phyloP scores from a whole-genome alignment of 1,140 invertebrate genomes.

The Steinernema khuongi region DNA sequence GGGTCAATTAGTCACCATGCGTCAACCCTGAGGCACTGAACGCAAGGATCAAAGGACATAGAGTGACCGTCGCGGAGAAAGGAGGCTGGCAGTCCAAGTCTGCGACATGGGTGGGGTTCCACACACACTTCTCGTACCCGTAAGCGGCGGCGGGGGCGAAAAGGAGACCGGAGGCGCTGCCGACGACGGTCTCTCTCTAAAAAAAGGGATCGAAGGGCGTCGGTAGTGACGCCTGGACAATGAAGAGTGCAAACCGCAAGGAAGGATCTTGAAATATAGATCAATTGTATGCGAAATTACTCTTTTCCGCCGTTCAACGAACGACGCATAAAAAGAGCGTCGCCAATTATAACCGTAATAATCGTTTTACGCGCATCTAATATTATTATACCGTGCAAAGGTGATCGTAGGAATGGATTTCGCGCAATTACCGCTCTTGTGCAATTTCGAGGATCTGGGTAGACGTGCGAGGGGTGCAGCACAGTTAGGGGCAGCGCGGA shows the following conservation, averaged over 20 bases:
- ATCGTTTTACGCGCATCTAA: constrained; percentile 5
- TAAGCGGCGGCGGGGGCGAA: not conserved
- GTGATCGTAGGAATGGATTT: not conserved
- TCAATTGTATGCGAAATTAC: constrained; percentile 17
- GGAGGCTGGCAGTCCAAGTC: not conserved
- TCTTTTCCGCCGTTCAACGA: not conserved
- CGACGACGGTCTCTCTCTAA: not conserved
- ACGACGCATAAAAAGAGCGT: not conserved
- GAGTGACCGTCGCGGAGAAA: not conserved
- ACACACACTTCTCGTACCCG: not conserved
- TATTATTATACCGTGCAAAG: not conserved
- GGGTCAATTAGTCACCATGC: constrained; percentile 15
- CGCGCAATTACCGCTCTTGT: not conserved
- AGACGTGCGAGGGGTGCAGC: no score
- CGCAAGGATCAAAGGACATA: constrained; percentile 12
- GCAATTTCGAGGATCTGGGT: no score
- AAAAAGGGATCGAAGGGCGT: not conserved
- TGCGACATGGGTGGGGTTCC: constrained; percentile 16
- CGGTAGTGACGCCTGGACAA: not conserved
- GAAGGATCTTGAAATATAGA: constrained; percentile 10
- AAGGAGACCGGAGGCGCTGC: not conserved
- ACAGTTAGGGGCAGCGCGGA: no score
- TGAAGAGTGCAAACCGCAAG: constrained; percentile 16
- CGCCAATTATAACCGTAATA: not conserved
- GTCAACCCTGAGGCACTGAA: constrained; percentile 12